A percentile compares a stretch with the other conserved stretches of the same genome.
Conservation (phyloP, 2,113 vertebrate species). For the Bothrops jararaca region DNA sequence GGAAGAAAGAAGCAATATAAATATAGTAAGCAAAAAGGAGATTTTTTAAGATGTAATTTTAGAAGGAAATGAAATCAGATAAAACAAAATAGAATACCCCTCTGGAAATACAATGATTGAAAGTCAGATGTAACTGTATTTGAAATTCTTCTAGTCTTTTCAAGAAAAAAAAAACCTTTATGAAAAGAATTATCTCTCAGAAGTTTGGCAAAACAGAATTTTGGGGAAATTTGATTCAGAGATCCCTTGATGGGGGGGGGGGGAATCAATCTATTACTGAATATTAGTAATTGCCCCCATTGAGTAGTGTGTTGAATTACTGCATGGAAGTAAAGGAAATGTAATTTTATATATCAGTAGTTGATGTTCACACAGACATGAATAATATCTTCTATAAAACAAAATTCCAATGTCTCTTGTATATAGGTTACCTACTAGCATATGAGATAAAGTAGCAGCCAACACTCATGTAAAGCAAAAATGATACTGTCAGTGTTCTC, state of each 20-base stretch:
- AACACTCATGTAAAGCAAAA: not conserved
- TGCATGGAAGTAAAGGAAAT: not conserved
- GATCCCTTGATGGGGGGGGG: not conserved
- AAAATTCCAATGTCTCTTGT: not conserved
- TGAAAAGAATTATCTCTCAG: not conserved
- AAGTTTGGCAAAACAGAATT: not conserved
- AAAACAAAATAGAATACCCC: not conserved
- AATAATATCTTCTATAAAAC: not conserved
- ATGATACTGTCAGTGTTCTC: not conserved
- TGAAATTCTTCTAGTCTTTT: not conserved
- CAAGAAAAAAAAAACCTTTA: not conserved
- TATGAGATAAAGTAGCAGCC: not conserved
- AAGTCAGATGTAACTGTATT: not conserved
- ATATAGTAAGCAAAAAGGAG: not conserved
- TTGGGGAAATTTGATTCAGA: not conserved
- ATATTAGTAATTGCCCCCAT: not conserved
- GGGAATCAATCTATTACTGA: not conserved
- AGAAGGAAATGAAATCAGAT: not conserved
- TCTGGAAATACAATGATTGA: not conserved
- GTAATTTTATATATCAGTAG: not conserved
- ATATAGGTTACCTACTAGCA: not conserved
- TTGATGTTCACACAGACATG: not conserved
- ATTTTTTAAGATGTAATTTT: not conserved
- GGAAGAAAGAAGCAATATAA: no score
- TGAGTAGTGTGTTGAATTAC: not conserved